A percentile compares a stretch with the other conserved stretches of the same genome.
These are phyloP conservation scores for Typhlichthys eigenmanni DNA, from an alignment of 2,797 vertebrate genomes.

Conservation along the genomic window DNA sequence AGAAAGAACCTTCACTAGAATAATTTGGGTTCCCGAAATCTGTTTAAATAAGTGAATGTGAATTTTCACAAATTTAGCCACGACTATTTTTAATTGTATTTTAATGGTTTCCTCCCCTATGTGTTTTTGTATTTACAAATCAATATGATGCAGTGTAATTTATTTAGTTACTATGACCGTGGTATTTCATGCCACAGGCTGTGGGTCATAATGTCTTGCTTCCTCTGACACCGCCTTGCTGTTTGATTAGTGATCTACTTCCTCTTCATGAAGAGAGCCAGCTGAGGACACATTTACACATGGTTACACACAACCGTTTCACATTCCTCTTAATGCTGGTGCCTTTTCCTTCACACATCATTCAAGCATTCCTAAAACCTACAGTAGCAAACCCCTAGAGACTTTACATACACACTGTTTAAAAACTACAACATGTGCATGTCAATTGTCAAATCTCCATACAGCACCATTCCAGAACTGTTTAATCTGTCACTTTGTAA, in stretches of 20 bases:
- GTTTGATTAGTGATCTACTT: slow-evolving; percentile 9
- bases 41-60: too few relatives aligned
- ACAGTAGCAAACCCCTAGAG: slow-evolving; percentile 32
- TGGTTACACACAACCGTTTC: not conserved
- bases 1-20: not conserved
- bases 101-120: not conserved
- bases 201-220: not conserved
- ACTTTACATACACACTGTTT: slow-evolving; percentile 26
- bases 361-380: not conserved
- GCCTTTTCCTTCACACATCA: slow-evolving; percentile 3
- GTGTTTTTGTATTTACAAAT: not conserved
- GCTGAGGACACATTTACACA: not conserved
- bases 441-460: not conserved
- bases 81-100: not conserved
- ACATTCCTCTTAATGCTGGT: slow-evolving; percentile 24
- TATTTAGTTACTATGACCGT: too few relatives aligned
- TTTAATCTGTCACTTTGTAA: slow-evolving; percentile 1
- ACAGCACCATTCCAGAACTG: not conserved
- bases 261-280: not conserved
- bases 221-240: not conserved
- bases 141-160: too few relatives aligned
- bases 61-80: too few relatives aligned
- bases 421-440: slow-evolving; percentile 5
- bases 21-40: not conserved
- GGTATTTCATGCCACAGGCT: not conserved